Base-by-base conservation (phyloP, 2,113 vertebrate species). In the Lichenostomus cassidix region DNA sequence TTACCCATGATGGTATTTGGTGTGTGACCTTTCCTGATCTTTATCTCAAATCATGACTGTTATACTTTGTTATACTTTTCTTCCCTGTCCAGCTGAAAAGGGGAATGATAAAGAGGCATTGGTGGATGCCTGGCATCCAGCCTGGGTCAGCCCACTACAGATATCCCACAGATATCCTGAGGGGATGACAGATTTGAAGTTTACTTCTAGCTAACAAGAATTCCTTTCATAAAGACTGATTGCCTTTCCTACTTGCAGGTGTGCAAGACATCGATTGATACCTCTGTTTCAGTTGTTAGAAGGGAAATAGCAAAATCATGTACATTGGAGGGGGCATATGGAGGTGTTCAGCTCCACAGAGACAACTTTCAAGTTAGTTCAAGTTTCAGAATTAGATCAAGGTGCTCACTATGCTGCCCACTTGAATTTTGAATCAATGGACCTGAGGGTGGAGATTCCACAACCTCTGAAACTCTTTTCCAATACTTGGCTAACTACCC, bases 261-360 rank as follows among this genome's bases (percentile, higher is more conserved):
- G 5, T 27, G 7, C 44, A 44, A 21, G 18, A 4, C 5, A 25
- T 58, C 0, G 0, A 19, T 5, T 27, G 19, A 49, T 63, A 19
- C 7, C 37, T 91, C 63, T 58, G 9, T 49, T 83, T 62, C 29
- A 41, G 20, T 53, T 0, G 0, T 47, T 62, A 59, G 15, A 87
- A 47, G 28, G 62, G n/a, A 83, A 76, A 12, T 1, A 83, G 15
- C 3, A 80, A 71, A 89, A 46, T 11, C 1, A 16, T 31, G 8
- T 41, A 46, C 2, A 0, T 22, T 55, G 15, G 47, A 69, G 89
- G 6, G 5, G 3, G 4, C 5, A 0, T 47, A 39, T 35, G 17
- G 37, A 79, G 13, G 10, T 58, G 6, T 58, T 8, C 12, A 56
- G 15, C 1, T 39, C 16, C 47, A 9, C 4, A 42, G 19, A 18